These are phyloP conservation scores for Philopedon plagiatum DNA, from an alignment of 2,888 invertebrate species.

Conservation along the genomic window DNA sequence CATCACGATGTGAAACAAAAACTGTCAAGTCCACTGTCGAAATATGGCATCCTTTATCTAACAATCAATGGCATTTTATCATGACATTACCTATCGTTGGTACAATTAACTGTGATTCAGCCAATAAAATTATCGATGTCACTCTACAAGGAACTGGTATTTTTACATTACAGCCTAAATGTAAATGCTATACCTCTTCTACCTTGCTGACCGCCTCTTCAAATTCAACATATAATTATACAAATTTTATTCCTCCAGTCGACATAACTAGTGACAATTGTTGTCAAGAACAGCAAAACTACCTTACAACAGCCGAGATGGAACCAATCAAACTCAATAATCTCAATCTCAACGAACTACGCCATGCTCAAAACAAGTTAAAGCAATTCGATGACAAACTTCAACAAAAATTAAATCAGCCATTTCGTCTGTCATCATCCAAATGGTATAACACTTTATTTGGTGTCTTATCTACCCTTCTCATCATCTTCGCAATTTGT, in stretches of 20 bases:
- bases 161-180: not conserved
- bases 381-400: conserved; percentile 40
- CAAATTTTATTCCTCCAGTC: not conserved
- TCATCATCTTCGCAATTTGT: not conserved
- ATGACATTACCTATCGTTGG: not conserved
- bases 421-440: conserved; percentile 22
- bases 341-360: conserved; percentile 42
- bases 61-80: conserved; percentile 8
- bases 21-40: not conserved
- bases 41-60: conserved; percentile 8
- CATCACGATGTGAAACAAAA: not conserved
- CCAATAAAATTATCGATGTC: not conserved
- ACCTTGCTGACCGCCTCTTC: not conserved
- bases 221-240: conserved; percentile 3
- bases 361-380: conserved; percentile 39
- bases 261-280: conserved; percentile 19
- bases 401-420: conserved; percentile 31
- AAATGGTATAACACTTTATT: conserved; percentile 38
- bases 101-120: not conserved
- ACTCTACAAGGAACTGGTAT: conserved; percentile 3
- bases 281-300: conserved; percentile 16
- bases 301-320: conserved; percentile 1
- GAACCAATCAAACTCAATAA: conserved; percentile 30
- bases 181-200: conserved; percentile 15
- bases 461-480: not conserved